Evolutionary conservation across 2,113 vertebrate genomes (phyloP), one percentile per base, ranked within the genome.

Genomic region (Phylloscopus whistleri): DNA sequence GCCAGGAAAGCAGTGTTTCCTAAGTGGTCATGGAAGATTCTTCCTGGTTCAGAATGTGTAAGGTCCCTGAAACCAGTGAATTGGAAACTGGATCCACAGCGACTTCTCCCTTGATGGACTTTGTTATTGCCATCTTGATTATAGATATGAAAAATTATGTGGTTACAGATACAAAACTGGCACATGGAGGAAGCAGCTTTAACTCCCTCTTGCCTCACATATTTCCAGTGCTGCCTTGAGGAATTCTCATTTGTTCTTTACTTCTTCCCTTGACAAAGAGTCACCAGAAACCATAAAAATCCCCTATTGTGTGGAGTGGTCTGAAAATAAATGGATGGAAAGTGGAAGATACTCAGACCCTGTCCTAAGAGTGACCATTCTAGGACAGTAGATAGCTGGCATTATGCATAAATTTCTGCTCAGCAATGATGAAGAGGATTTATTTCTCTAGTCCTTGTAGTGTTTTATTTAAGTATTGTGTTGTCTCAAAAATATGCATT

Each of bases 401-500:
- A 70, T 68, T 77, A 63, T 59, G 21, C 35, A 52, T 74, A 49
- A 46, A 51, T 74, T 88, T 90, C 60, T 92, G 48, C 78, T 84
- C 52, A 68, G 41, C 68, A 75, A 17, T 68, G 60, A 75, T 30
- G 35, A 85, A 58, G 68, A 86, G 60, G 60, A 86, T 86, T 92
- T 11, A 21, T 95, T 93, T 72, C 35, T 84, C 53, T 30, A 79
- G 35, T 17, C 5, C 31, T 86, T 87, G 72, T 16, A 84, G 72
- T 30, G 30, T 84, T 94, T 92, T 76, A 16, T 31, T 90, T 0
- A 63, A 93, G 59, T 75, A 84, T 72, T 79, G 20, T 68, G 41
- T 79, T 89, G 68, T 90, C 69, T 90, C 52, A 53, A 81, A 95
- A 96, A 90, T 93, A 96, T 48, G 66, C 53, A 30, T 93, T 96